A percentile compares a stretch with the other conserved stretches of the same genome.
phyloP scores from a whole-genome alignment of 2,888 invertebrate species.

The Blastobasis adustella region DNA sequence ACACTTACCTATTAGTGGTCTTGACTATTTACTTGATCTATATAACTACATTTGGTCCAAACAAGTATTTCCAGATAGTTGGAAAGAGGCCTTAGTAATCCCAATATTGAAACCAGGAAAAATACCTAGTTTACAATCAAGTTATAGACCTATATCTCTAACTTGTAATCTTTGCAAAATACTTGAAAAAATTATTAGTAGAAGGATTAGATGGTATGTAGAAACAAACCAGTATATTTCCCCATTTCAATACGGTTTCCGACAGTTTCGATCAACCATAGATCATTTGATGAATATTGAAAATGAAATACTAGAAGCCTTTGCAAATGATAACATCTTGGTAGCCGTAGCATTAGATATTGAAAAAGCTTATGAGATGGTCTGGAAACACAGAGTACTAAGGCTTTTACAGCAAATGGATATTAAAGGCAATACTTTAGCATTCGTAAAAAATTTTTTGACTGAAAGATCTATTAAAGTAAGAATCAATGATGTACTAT shows the following conservation, averaged over 20 bases:
- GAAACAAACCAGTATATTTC: conserved; percentile 3
- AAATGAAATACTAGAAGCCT: conserved; percentile 8
- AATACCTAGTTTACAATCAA: conserved; percentile 3
- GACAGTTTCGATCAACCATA: conserved; percentile 10
- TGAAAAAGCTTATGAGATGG: conserved; percentile 15
- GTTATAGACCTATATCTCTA: conserved; percentile 14
- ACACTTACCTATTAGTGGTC: conserved; percentile 7
- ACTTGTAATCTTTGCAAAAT: conserved; percentile 16
- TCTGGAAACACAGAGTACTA: conserved; percentile 14
- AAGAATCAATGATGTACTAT: conserved; percentile 6
- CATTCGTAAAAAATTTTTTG: conserved; percentile 9
- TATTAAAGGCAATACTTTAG: conserved; percentile 9
- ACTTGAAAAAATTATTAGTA: conserved; percentile 13
- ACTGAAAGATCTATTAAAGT: conserved; percentile 10
- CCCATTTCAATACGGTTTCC: conserved; percentile 12
- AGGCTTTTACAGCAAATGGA: conserved; percentile 2
- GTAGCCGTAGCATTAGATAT: conserved; percentile 11
- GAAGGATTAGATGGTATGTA: conserved; percentile 11
- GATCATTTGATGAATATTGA: conserved; percentile 10
- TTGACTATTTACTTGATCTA: conserved; percentile 7
- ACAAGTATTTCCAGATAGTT: conserved; percentile 13
- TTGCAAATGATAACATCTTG: conserved; percentile 9
- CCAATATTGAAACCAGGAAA: conserved; percentile 15
- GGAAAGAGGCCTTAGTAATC: conserved; percentile 13
- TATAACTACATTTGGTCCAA: conserved; percentile 6